phyloP scores from a whole-genome alignment of 2,888 invertebrate species.

The Eustalomyia histrio region DNA sequence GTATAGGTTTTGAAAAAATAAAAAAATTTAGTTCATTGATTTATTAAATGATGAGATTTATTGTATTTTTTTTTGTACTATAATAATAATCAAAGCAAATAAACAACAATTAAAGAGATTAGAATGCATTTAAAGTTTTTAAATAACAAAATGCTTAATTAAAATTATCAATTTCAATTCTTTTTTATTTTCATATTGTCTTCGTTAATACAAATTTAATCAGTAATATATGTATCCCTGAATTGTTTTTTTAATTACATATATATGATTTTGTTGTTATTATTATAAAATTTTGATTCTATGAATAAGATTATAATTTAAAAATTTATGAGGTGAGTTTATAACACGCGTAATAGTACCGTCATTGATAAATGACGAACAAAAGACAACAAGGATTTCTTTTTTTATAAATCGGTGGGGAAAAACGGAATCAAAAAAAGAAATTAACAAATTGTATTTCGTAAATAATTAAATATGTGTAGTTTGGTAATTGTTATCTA shows the following conservation, averaged over 20 bases:
- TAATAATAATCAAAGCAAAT: conserved; percentile 27
- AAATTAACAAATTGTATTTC: no score
- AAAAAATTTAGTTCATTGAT: conserved; percentile 36
- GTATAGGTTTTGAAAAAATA: no score
- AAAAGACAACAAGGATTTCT: not conserved
- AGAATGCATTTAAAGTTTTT: conserved; percentile 25
- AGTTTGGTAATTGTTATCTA: conserved; percentile 3
- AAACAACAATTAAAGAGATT: conserved; percentile 42
- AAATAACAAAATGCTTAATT: conserved; percentile 21
- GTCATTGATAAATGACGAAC: conserved; percentile 17
- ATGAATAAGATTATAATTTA: conserved; percentile 9
- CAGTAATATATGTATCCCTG: conserved; percentile 27
- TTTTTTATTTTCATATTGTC: conserved; percentile 17
- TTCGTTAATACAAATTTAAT: conserved; percentile 18
- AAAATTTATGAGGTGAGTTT: conserved; percentile 7
- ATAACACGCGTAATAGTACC: conserved; percentile 5
- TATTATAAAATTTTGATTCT: not conserved
- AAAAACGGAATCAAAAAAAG: not conserved
- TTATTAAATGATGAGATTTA: conserved; percentile 8
- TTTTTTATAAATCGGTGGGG: not conserved
- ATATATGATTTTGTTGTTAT: not conserved
- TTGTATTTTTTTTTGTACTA: not conserved
- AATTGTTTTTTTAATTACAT: conserved; percentile 16
- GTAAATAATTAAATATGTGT: not conserved
- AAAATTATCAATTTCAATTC: conserved; percentile 29